These are phyloP conservation scores for Cygnus olor DNA, from an alignment of 2,797 vertebrate species.

Conservation along the genomic window DNA sequence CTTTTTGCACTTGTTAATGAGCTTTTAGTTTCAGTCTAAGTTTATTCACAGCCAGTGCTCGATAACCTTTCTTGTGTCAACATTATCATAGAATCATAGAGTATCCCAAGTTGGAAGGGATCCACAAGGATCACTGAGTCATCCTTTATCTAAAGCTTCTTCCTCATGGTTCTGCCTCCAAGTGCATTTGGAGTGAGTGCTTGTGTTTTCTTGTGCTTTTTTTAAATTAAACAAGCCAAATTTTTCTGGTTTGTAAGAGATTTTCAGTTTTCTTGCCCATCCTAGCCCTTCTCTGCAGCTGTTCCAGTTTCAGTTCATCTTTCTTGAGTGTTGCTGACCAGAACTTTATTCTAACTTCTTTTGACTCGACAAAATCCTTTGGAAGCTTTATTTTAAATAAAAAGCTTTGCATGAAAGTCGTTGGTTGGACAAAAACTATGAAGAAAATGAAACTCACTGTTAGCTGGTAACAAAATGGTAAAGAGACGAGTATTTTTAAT, in stretches of 20 bases:
- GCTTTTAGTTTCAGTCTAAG: neutral
- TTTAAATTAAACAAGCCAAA: neutral
- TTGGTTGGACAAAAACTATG: neutral
- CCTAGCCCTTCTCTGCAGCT: neutral
- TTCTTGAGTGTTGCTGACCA: neutral
- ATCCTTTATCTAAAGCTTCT: neutral
- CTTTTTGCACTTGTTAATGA: neutral
- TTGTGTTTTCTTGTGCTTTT: neutral
- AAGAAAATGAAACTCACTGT: neutral
- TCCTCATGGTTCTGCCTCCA: neutral
- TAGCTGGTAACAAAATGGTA: neutral
- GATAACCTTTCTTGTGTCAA: neutral
- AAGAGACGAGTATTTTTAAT: fast-evolving
- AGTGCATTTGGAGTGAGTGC: fast-evolving
- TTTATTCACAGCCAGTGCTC: neutral
- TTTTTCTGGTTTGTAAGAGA: neutral
- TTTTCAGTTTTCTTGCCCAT: conserved; percentile 16
- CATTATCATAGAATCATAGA: neutral
- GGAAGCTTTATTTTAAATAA: neutral
- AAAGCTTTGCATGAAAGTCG: neutral
- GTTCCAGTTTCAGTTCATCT: conserved; percentile 26
- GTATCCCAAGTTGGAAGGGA: neutral
- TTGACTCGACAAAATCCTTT: neutral
- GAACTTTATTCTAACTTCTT: neutral
- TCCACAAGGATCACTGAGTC: neutral